Evolutionary conservation across 64 coral and sea anemone genomes (phyloP).

Genomic region (Pocillopora verrucosa): DNA sequence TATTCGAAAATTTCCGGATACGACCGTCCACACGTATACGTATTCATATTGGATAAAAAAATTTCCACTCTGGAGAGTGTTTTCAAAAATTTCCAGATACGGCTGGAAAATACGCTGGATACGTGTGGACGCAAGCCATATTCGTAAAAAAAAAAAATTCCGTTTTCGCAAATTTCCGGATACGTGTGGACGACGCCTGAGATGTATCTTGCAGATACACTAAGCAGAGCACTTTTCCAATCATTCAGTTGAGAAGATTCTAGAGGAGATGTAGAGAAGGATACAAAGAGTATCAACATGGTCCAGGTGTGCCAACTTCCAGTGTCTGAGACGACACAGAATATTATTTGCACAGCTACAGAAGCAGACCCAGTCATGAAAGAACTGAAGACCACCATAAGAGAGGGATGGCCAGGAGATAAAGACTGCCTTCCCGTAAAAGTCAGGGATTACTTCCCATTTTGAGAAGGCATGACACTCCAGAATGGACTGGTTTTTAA

Average conservation of each 20-base stretch:
- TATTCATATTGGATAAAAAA: no score
- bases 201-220: constrained; percentile 56
- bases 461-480: neutral
- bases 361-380: constrained; percentile 17
- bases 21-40: no score
- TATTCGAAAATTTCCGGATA: constrained; percentile 31
- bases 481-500: constrained; percentile 1
- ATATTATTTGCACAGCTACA: constrained; percentile 6
- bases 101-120: no score
- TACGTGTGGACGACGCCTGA: no score
- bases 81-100: no score
- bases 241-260: neutral
- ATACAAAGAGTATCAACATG: constrained; percentile 34
- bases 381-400: constrained; percentile 43
- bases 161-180: no score
- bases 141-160: no score
- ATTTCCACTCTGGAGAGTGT: no score
- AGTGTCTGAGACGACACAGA: constrained; percentile 16
- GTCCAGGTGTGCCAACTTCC: constrained; percentile 13
- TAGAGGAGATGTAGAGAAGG: constrained; percentile 30
- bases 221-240: constrained; percentile 15
- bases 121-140: no score
- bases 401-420: neutral
- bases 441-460: constrained; percentile 17
- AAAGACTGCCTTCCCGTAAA: neutral